Conservation (phyloP, 2,113 vertebrate species). For the Nettapus auritus region DNA sequence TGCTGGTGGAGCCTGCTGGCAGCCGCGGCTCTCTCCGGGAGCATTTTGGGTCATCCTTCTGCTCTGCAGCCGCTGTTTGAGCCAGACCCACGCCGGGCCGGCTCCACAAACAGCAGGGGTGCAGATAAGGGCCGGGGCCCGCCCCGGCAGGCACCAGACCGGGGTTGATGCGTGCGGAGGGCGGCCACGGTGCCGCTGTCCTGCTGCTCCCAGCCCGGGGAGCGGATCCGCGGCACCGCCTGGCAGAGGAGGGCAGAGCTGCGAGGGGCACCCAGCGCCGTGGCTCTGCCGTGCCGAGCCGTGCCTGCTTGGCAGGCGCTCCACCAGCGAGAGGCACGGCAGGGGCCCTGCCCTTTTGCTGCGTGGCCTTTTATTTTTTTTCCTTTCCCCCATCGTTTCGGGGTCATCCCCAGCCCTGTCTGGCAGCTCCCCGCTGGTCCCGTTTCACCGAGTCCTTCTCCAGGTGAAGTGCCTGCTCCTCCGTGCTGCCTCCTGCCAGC, state of each 20-base stretch:
- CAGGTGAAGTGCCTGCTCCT: accelerated
- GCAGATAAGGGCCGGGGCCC: constrained; percentile 16
- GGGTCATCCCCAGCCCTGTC: neutral
- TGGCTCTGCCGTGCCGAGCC: neutral
- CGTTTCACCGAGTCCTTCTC: accelerated
- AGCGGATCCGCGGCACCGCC: neutral
- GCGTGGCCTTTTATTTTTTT: neutral
- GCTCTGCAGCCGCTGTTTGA: neutral
- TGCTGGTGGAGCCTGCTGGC: accelerated
- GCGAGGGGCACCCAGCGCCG: neutral
- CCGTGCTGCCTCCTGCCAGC: accelerated
- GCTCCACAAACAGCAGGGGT: neutral
- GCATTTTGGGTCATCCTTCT: neutral
- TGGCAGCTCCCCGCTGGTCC: neutral
- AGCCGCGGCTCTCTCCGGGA: neutral
- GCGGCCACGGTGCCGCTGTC: neutral
- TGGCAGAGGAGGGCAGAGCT: neutral
- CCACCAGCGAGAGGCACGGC: neutral
- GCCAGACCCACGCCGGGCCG: constrained; percentile 12
- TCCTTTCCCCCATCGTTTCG: accelerated
- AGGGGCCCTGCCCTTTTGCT: neutral
- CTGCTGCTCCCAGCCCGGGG: neutral
- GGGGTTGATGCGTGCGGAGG: neutral
- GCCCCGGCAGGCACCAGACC: accelerated
- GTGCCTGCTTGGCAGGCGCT: neutral